Evolutionary conservation across 2,113 vertebrate genomes (phyloP).

Genomic region (Mastomys natalensis): DNA sequence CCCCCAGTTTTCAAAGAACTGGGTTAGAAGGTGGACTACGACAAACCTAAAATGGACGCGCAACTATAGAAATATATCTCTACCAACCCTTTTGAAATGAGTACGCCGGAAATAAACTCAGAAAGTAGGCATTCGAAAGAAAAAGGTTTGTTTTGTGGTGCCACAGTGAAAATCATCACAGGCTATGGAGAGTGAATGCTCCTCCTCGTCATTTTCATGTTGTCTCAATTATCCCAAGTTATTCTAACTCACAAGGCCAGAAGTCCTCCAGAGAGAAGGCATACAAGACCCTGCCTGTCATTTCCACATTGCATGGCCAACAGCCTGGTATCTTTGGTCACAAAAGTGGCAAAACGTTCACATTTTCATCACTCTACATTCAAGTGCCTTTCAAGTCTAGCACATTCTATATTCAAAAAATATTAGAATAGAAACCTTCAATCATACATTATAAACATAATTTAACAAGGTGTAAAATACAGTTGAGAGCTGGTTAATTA

Average conservation of each 20-base stretch:
- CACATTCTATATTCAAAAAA: slow-evolving; percentile 40
- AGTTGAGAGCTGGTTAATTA: slow-evolving; percentile 39
- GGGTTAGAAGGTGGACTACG: not conserved
- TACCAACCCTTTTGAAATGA: slow-evolving; percentile 13
- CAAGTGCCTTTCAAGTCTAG: slow-evolving; percentile 65
- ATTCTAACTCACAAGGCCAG: not conserved
- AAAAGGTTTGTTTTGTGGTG: slow-evolving; percentile 10
- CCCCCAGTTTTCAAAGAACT: not conserved
- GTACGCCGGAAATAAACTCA: slow-evolving; percentile 26
- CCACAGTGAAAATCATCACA: slow-evolving; percentile 13
- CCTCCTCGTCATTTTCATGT: not conserved
- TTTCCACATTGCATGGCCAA: not conserved
- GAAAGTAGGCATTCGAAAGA: slow-evolving; percentile 27
- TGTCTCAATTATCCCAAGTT: slow-evolving; percentile 13
- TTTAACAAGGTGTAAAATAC: slow-evolving; percentile 55
- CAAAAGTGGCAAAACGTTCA: slow-evolving; percentile 53
- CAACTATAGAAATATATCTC: not conserved
- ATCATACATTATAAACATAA: slow-evolving; percentile 30
- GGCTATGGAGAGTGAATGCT: not conserved
- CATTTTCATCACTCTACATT: slow-evolving; percentile 48
- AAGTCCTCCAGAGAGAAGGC: not conserved
- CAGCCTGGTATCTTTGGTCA: slow-evolving; percentile 64
- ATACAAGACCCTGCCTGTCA: not conserved
- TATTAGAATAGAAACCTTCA: slow-evolving; percentile 6
- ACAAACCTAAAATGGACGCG: not conserved